Evolutionary conservation across 1,140 invertebrate species (phyloP), one percentile per base, ranked within the genome.

Genomic region (Orius insidiosus): DNA sequence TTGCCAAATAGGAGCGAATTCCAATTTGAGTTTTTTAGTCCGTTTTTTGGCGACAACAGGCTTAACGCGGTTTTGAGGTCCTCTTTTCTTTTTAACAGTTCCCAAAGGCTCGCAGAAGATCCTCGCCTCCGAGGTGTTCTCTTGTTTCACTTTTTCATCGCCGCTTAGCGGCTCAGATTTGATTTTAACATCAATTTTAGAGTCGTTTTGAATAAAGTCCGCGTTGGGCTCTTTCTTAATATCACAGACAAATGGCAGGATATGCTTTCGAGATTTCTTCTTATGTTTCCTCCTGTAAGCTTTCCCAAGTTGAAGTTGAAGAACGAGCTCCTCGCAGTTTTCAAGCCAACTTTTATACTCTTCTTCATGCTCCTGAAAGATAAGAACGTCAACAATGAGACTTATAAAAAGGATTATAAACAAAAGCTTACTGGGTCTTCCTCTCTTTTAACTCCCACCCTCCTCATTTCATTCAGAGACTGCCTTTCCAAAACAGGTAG

Each of bases 1-100:
- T 62, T 83, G 78, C 80, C 80, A 85, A 0, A 79, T 78, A 0
- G 24, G 24, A 7, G 24, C 24, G 24, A 24, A 24, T 24, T 24
- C 24, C 3, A 24, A 7, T 79, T 54, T 78, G 74, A 35, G 75
- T 76, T n/a, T 75, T 75, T 59, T 54, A 24, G 24, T 24, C 24
- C 24, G 24, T 24, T 24, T 24, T 24, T 24, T 24, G 3, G 24
- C 24, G 3, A 24, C 24, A 7, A 24, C 24, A 3, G 24, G 24
- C 24, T 24, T 24, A 7, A 24, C 24, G 7, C 24, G 24, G 53
- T 10, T 53, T 52, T 4, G 11, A 32, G 10, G 24, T 11, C 16
- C 46, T 40, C 5, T 46, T 33, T 32, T 49, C 45, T 19, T 24
- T 24, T 50, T 13, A 5, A 6, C 5, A 16, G 45, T 43, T 9